Conservation (phyloP, 2,888 invertebrate species). For the Ischnura elegans region DNA sequence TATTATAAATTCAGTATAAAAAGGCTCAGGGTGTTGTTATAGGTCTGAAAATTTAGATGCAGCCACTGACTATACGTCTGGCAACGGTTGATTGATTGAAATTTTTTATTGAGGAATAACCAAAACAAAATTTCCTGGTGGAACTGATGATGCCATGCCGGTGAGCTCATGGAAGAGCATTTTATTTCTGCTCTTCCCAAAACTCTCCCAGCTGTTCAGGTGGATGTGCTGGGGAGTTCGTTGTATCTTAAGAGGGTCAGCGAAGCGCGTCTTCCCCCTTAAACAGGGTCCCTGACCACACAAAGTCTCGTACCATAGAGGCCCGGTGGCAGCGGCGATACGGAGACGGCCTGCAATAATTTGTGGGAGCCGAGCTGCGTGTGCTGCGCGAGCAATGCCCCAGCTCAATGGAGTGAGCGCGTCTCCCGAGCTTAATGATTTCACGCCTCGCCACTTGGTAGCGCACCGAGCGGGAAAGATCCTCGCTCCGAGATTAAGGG, state of each 20-base stretch:
- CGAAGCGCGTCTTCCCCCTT: not conserved
- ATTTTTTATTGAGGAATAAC: no score
- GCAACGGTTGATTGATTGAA: no score
- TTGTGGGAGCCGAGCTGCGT: no score
- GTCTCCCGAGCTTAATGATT: not conserved
- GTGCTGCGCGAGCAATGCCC: not conserved
- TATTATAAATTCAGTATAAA: no score
- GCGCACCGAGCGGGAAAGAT: not conserved
- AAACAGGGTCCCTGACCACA: not conserved
- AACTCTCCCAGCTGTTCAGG: not conserved
- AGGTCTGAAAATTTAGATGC: no score
- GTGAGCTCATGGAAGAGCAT: not conserved
- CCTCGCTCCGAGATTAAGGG: not conserved
- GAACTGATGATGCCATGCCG: not conserved
- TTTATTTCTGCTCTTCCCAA: not conserved
- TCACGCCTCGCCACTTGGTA: not conserved
- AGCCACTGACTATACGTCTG: no score
- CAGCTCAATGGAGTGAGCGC: not conserved
- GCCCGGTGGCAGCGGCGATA: not conserved
- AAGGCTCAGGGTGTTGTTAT: no score
- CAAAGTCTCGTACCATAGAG: not conserved
- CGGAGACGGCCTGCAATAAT: no score
- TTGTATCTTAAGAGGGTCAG: not conserved
- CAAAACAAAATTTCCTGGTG: not conserved
- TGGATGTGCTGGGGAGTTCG: not conserved